Evolutionary conservation across 2,888 invertebrate species (phyloP).

Genomic region (Cantharis rustica): DNA sequence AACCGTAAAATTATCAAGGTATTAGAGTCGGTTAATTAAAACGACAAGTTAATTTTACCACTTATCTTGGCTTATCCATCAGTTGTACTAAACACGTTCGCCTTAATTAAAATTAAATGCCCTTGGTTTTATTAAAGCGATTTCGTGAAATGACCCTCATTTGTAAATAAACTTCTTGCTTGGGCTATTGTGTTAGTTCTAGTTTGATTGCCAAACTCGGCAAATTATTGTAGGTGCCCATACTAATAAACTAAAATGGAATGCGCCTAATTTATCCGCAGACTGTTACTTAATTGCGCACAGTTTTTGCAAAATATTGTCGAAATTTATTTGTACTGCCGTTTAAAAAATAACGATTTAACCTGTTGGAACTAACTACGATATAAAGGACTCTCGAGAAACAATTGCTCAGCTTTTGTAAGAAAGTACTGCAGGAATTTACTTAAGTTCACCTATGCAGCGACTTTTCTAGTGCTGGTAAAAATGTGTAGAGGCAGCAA

Average conservation of each 20-base stretch:
- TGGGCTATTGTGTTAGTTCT: background rate
- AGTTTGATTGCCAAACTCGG: background rate
- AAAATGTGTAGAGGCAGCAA: background rate
- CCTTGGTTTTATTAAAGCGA: slow-evolving; percentile 13
- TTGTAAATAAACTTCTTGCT: slow-evolving; percentile 7
- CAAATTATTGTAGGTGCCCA: background rate
- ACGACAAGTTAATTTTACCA: background rate
- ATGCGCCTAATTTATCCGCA: background rate
- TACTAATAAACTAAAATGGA: slow-evolving; percentile 2
- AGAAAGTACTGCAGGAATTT: background rate
- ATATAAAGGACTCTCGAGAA: background rate
- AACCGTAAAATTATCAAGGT: background rate
- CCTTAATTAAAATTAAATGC: slow-evolving; percentile 25
- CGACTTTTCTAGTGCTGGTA: background rate
- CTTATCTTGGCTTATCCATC: slow-evolving; percentile 5
- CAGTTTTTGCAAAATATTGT: background rate
- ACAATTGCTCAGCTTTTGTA: background rate
- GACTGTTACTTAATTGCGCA: background rate
- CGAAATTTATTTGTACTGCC: background rate
- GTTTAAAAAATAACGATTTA: background rate
- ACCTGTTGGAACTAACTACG: background rate
- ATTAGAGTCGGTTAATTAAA: background rate
- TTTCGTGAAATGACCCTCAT: slow-evolving; percentile 6
- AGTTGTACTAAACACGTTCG: slow-evolving; percentile 15
- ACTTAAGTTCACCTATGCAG: background rate